These are phyloP conservation scores for Adelognathus sp. DNA, from an alignment of 2,888 invertebrate species.

Conservation along the genomic window DNA sequence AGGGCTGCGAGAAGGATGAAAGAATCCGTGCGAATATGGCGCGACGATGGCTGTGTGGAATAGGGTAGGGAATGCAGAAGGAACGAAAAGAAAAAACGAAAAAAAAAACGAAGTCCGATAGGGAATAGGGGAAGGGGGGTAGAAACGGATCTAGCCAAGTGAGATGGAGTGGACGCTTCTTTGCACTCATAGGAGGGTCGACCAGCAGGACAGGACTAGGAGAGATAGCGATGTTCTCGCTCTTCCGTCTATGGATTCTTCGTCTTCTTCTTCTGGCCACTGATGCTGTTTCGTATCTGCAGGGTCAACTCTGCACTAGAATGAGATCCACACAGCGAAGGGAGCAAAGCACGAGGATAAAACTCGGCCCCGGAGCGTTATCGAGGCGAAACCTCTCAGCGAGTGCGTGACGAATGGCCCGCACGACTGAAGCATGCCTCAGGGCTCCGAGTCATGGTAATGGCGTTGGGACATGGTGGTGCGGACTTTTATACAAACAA, in stretches of 20 bases:
- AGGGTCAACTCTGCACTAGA: background rate
- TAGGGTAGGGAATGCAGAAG: slow-evolving; percentile 39
- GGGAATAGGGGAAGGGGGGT: slow-evolving; percentile 57
- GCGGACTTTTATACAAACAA: slow-evolving; percentile 42
- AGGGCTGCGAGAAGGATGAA: slow-evolving; percentile 55
- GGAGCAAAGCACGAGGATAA: slow-evolving; percentile 46
- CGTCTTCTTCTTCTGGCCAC: background rate
- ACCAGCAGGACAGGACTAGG: slow-evolving; percentile 35
- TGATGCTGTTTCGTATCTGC: slow-evolving; percentile 15
- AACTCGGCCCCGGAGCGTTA: slow-evolving; percentile 69
- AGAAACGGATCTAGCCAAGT: slow-evolving; percentile 70
- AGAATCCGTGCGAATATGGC: slow-evolving; percentile 42
- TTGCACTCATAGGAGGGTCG: slow-evolving; percentile 16
- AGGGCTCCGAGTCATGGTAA: slow-evolving; percentile 61
- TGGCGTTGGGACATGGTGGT: slow-evolving; percentile 18
- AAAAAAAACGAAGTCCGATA: slow-evolving; percentile 56
- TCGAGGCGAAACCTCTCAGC: slow-evolving; percentile 78
- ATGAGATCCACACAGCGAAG: background rate
- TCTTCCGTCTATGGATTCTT: slow-evolving; percentile 58
- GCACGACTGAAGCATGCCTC: slow-evolving; percentile 73
- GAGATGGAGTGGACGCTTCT: slow-evolving; percentile 71
- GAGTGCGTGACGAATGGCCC: slow-evolving; percentile 80
- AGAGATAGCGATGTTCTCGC: slow-evolving; percentile 59
- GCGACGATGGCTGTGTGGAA: slow-evolving; percentile 31
- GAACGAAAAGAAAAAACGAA: slow-evolving; percentile 48